Percentiles rank a stretch among this genome's conserved stretches.
These are phyloP conservation scores for Anguilla rostrata DNA, from an alignment of 2,113 vertebrate genomes.

Conservation along the genomic window DNA sequence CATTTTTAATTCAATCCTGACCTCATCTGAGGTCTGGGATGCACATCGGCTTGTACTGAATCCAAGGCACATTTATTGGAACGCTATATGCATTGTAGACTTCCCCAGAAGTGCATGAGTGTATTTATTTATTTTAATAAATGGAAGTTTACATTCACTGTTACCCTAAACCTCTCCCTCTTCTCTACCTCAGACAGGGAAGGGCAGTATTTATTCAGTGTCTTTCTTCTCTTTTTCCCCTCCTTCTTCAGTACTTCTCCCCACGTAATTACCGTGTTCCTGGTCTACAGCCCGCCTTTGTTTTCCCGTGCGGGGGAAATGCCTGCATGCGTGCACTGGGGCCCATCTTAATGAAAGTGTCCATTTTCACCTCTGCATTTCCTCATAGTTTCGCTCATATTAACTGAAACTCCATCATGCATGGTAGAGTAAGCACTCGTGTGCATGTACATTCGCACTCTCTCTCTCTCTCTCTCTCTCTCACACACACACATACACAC, in stretches of 20 bases:
- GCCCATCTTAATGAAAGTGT: neutral
- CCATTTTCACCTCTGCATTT: neutral
- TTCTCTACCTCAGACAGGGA: neutral
- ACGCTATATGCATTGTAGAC: neutral
- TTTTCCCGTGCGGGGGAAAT: neutral
- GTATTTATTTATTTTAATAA: neutral
- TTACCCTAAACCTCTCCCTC: neutral
- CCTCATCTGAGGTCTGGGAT: too few species aligned
- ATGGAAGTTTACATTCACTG: neutral
- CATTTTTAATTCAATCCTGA: too few species aligned
- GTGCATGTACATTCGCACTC: too few species aligned
- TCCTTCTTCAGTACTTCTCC: neutral
- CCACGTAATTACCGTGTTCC: neutral
- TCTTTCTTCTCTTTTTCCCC: neutral
- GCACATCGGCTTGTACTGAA: neutral
- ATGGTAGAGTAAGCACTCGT: too few species aligned
- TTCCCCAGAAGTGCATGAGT: neutral
- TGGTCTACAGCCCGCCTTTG: neutral
- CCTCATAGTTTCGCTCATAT: constrained; percentile 15
- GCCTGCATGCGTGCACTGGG: neutral
- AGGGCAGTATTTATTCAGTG: neutral
- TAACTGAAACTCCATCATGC: neutral
- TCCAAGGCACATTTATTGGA: neutral
- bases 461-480: too few species aligned
- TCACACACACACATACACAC: neutral